A percentile compares a stretch with the other conserved stretches of the same genome.
Evolutionary conservation across 1,140 invertebrate species (phyloP).

Genomic region (Lepidotrigona ventralis): DNA sequence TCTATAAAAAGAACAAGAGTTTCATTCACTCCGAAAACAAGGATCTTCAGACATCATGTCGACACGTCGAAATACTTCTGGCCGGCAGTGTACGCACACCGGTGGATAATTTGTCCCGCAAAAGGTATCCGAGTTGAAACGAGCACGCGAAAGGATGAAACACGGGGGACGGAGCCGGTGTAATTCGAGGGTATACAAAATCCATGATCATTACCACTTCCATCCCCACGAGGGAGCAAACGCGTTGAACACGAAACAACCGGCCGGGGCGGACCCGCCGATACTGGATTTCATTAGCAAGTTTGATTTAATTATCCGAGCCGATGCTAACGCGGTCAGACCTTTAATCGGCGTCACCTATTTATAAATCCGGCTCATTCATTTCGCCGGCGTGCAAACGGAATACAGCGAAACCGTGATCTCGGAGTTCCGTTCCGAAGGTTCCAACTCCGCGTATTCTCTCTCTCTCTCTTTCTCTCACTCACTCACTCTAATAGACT

Average conservation of each 20-base stretch:
- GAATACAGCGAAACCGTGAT: no score
- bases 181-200: constrained; percentile 36
- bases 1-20: no score
- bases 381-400: constrained; percentile 24
- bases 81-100: neutral
- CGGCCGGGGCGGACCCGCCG: constrained; percentile 59
- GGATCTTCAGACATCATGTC: no score
- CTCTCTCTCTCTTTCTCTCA: neutral
- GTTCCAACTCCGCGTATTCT: no score
- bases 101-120: neutral
- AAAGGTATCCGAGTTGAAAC: constrained; percentile 19
- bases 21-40: no score
- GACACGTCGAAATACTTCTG: no score
- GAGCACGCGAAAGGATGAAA: neutral
- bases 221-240: constrained; percentile 2
- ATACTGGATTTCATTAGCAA: constrained; percentile 72
- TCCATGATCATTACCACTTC: constrained; percentile 1
- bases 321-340: neutral
- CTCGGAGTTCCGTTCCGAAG: no score
- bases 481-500: neutral
- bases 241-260: neutral
- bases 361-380: constrained; percentile 53
- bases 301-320: constrained; percentile 69
- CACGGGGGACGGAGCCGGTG: neutral
- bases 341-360: constrained; percentile 58